Base-by-base conservation (phyloP, 2,113 vertebrate species). In the Phyllostomus hastatus region DNA sequence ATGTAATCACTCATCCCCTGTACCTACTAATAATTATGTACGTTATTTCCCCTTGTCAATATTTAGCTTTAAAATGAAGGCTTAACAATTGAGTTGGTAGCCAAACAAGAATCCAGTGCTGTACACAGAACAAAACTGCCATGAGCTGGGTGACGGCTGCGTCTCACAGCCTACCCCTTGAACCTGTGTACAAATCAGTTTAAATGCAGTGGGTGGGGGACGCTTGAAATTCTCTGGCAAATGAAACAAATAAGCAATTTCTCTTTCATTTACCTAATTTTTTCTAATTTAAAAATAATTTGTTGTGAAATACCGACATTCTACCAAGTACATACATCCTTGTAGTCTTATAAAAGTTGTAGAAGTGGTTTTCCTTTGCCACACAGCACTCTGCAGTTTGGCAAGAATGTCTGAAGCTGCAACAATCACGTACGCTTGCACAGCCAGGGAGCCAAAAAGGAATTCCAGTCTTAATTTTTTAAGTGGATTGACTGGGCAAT, bases 61-160 rank as follows among this genome's bases (percentile, higher is more conserved):
- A 31, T 41, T 19, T 61, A 66, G 75, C 70, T 93, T 90, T 79
- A 88, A 88, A 96, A 83, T 54, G 31, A 95, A 95, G 35, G 12
- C 24, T 52, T 85, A 91, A 52, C 38, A 69, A 48, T 19, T 86
- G 83, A 92, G 14, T 64, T 92, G 11, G 33, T 9, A 54, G 31
- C 4, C 66, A 85, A 94, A 64, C 26, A 87, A 28, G 22, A 93
- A 95, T 1, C 90, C 16, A 90, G 46, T 1, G 4, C 22, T 35
- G 2, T 48, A 33, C 4, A 5, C 19, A 38, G 76, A 76, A 80
- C 3, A 31, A 2, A 91, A 11, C 50, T 33, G 15, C 2, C 24
- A n/a, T 43, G 33, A 52, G 22, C 78, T 70, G 64, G 38, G 41
- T 66, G 41, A 80, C 0, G 48, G 31, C 1, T 48, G 20, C 31